Conservation (phyloP, 2,888 invertebrate species). For the Tachystola acroxantha region DNA sequence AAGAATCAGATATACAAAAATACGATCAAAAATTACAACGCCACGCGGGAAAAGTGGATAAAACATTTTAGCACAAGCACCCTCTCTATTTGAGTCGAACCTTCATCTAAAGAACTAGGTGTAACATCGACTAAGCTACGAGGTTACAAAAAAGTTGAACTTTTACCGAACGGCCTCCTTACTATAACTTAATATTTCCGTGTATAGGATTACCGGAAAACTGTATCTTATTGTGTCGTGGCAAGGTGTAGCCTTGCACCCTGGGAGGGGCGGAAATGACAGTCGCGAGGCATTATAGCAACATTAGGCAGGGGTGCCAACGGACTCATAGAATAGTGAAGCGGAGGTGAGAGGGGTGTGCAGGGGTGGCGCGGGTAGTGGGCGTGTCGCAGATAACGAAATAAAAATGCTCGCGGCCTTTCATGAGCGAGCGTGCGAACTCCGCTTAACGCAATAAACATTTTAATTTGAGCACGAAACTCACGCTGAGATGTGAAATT, state of each 20-base stretch:
- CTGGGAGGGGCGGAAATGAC: slow-evolving; percentile 47
- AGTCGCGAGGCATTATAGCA: slow-evolving; percentile 63
- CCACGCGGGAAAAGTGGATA: no score
- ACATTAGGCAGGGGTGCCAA: slow-evolving; percentile 66
- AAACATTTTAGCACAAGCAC: no score
- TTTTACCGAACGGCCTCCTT: no score
- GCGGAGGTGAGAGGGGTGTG: slow-evolving; percentile 42
- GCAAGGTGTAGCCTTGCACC: slow-evolving; percentile 35
- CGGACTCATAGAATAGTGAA: slow-evolving; percentile 59
- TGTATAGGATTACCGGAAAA: slow-evolving; percentile 23
- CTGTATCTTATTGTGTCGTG: slow-evolving; percentile 32
- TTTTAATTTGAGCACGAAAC: slow-evolving; percentile 76
- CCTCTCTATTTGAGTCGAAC: no score
- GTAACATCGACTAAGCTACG: no score
- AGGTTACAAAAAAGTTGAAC: no score
- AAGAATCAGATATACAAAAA: no score
- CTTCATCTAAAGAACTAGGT: no score
- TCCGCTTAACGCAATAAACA: slow-evolving; percentile 74
- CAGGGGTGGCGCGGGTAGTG: slow-evolving; percentile 30
- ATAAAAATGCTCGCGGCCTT: slow-evolving; percentile 65
- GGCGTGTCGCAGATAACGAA: slow-evolving; percentile 67
- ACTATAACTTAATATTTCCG: slow-evolving; percentile 34
- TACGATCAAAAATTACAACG: no score
- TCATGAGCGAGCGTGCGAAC: slow-evolving; percentile 67
- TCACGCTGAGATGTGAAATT: slow-evolving; percentile 74